Evolutionary conservation across 2,797 vertebrate genomes (phyloP), one percentile per base, ranked within the genome.

Genomic region (Pipistrellus pygmaeus): DNA sequence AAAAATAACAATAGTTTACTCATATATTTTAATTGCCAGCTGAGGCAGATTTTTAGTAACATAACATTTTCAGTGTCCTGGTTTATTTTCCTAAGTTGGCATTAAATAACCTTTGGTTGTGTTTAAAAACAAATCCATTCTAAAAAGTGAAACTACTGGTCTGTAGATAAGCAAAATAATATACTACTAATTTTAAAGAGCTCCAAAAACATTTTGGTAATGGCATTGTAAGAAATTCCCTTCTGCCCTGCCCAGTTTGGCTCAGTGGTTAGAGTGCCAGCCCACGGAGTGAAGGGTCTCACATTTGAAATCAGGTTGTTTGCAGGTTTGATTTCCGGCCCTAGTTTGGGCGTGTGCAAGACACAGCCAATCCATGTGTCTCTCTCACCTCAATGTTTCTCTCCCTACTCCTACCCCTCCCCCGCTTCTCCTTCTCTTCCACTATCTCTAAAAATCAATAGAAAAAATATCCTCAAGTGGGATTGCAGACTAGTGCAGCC

Each of bases 51-150:
- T 78, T 90, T 87, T 68, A 78, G 17, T 80, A 68, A 77, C 2
- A 30, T 62, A 41, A 62, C 5, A 48, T 12, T 35, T 5, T 64
- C 38, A 82, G 35, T 38, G 4, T 76, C 21, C 35, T 76, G 12
- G 11, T 84, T 78, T 55, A 84, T 51, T 85, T 91, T 35, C 17
- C 7, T 77, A 90, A 80, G 8, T 46, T 76, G 60, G 7, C 66
- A 23, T 57, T 88, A 75, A 85, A 69, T 68, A 69, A 75, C 35
- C 3, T 32, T 80, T 46, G 55, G 3, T 8, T 66, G 13, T 83
- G 85, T 87, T 66, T 55, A 75, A 93, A 93, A 93, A 32, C 7
- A 17, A 75, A 46, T 86, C 25, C 77, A 68, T 6, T 77, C 4
- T 72, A 69, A 71, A 80, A 82, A 27, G 2, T 53, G 11, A 95